Percentiles rank a stretch among this genome's conserved stretches.
Evolutionary conservation across 1,140 invertebrate genomes (phyloP).

Genomic region (Orchestia grillus): DNA sequence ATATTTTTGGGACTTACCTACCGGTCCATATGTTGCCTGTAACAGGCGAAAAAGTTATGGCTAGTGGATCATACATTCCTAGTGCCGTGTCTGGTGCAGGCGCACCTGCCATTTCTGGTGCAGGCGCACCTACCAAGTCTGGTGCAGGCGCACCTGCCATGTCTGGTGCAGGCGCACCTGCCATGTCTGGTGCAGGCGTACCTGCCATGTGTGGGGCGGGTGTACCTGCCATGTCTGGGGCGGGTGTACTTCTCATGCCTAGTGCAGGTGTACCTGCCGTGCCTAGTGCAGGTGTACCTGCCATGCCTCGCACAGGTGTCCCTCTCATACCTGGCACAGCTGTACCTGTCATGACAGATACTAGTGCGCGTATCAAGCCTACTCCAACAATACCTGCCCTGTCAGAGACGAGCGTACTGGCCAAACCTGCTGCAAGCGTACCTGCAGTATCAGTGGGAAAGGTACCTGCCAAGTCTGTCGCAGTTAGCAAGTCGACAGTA

Average conservation of each 20-base stretch:
- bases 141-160: not conserved
- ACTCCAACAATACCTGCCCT: no score
- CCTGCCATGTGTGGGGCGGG: not conserved
- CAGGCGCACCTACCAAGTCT: not conserved
- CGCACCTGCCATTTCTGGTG: not conserved
- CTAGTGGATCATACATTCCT: no score
- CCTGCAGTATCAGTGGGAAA: no score
- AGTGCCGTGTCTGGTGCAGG: no score
- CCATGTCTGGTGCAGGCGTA: not conserved
- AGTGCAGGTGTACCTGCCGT: not conserved
- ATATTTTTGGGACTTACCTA: no score
- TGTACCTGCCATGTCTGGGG: not conserved
- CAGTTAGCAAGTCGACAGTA: not conserved
- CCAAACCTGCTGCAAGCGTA: no score
- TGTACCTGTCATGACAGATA: no score
- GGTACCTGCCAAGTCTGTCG: not conserved
- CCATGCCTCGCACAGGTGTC: not conserved
- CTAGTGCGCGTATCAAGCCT: no score
- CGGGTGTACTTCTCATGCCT: not conserved
- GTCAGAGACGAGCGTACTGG: no score
- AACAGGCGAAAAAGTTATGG: no score
- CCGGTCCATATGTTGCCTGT: no score
- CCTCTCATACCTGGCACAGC: no score
- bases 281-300: not conserved
- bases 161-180: not conserved